Conservation (phyloP, 2,797 vertebrate species). For the Harpagifer antarcticus region DNA sequence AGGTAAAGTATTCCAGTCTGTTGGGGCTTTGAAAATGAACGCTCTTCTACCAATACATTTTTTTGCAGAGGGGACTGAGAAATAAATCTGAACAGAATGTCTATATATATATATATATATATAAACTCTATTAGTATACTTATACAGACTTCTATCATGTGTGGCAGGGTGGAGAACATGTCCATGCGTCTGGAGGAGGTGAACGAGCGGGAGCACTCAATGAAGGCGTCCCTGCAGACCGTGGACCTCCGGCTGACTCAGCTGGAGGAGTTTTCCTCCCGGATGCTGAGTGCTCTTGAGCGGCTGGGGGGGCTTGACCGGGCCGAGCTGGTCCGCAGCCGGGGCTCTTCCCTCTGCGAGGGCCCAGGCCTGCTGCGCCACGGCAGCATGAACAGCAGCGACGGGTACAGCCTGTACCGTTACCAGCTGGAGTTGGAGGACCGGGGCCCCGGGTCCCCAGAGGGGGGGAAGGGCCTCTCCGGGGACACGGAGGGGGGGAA, state of each 20-base stretch:
- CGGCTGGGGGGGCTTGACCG: slow-evolving; percentile 90
- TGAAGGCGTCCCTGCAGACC: slow-evolving; percentile 96
- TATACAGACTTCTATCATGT: too few species aligned
- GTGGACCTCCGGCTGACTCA: slow-evolving; percentile 94
- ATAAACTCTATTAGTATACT: too few species aligned
- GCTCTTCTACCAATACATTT: too few species aligned
- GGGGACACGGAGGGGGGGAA: too few species aligned
- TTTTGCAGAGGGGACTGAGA: too few species aligned
- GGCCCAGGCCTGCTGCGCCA: slow-evolving; percentile 85
- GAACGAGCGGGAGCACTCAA: slow-evolving; percentile 94
- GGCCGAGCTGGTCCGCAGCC: slow-evolving; percentile 81
- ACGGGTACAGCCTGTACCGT: slow-evolving; percentile 88
- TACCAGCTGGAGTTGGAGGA: slow-evolving; percentile 80
- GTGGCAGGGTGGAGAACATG: slow-evolving; percentile 95
- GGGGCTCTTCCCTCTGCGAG: slow-evolving; percentile 87
- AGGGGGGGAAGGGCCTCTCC: too few species aligned
- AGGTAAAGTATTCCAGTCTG: too few species aligned
- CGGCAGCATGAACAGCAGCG: slow-evolving; percentile 89
- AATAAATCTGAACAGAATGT: too few species aligned
- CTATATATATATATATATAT: too few species aligned
- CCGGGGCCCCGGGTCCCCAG: too few species aligned
- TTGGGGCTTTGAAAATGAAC: too few species aligned
- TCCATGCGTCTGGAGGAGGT: slow-evolving; percentile 97
- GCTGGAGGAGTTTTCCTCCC: slow-evolving; percentile 90
- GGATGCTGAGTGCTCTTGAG: slow-evolving; percentile 93